A percentile compares a stretch with the other conserved stretches of the same genome.
Conservation (phyloP, 2,888 invertebrate species). For the Tipula helvola region DNA sequence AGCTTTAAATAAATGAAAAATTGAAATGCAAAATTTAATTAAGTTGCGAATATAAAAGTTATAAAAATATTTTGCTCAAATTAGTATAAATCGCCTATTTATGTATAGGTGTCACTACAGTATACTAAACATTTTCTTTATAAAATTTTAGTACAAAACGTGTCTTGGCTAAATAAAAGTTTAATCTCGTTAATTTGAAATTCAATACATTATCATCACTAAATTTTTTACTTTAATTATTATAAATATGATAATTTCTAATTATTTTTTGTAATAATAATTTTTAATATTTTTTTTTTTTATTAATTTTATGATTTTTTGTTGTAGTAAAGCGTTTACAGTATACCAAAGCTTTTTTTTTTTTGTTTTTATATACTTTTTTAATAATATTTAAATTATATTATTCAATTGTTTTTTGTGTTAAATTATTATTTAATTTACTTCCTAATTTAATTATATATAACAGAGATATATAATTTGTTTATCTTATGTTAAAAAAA, state of each 20-base stretch:
- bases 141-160: not conserved
- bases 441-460: not conserved
- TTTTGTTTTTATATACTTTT: slow-evolving; percentile 23
- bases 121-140: not conserved
- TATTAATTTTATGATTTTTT: slow-evolving; percentile 10
- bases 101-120: not conserved
- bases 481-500: not conserved
- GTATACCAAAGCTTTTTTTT: slow-evolving; percentile 36
- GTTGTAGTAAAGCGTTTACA: slow-evolving; percentile 35
- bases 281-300: not conserved
- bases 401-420: too few relatives aligned
- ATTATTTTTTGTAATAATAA: not conserved
- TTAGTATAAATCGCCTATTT: not conserved
- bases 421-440: not conserved
- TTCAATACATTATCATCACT: not conserved
- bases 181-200: not conserved
- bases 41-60: not conserved
- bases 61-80: not conserved
- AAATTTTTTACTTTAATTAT: not conserved
- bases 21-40: not conserved
- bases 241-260: not conserved
- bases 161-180: not conserved
- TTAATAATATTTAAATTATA: not conserved
- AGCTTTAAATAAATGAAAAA: not conserved
- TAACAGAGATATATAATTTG: not conserved